Evolutionary conservation across 2,113 vertebrate genomes (phyloP).

Genomic region (Elaphurus davidianus): DNA sequence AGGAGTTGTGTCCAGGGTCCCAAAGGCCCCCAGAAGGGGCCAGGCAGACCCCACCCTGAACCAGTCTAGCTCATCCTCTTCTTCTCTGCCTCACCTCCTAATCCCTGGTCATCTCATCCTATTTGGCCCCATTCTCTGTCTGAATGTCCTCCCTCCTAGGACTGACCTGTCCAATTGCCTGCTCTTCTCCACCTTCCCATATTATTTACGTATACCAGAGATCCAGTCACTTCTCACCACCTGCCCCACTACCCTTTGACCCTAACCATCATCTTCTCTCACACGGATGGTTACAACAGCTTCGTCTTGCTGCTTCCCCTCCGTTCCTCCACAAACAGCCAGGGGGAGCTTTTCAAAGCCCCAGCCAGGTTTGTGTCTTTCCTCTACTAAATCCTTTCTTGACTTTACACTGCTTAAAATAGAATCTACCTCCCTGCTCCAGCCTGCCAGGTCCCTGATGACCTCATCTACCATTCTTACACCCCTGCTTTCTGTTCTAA

Average conservation of each 20-base stretch:
- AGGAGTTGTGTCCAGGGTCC: not conserved
- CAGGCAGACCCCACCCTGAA: not conserved
- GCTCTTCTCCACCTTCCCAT: not conserved
- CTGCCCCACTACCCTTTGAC: not conserved
- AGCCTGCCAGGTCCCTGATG: not conserved
- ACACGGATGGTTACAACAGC: not conserved
- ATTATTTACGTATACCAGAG: not conserved
- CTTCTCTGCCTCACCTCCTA: not conserved
- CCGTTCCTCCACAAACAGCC: not conserved
- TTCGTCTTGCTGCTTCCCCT: not conserved
- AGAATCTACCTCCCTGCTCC: not conserved
- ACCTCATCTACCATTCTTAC: not conserved
- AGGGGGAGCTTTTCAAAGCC: not conserved
- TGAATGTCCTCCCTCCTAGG: not conserved
- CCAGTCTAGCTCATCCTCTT: not conserved
- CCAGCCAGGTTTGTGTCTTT: not conserved
- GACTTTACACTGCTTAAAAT: constrained; percentile 52
- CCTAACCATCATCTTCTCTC: not conserved
- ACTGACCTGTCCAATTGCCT: not conserved
- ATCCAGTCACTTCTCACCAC: not conserved
- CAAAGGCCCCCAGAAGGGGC: not conserved
- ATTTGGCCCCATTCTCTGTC: not conserved
- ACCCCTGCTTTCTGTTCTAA: not conserved
- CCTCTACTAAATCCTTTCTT: not conserved
- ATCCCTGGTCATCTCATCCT: not conserved